Conservation (phyloP, 2,888 invertebrate genomes). For the Abrostola triplasia region DNA sequence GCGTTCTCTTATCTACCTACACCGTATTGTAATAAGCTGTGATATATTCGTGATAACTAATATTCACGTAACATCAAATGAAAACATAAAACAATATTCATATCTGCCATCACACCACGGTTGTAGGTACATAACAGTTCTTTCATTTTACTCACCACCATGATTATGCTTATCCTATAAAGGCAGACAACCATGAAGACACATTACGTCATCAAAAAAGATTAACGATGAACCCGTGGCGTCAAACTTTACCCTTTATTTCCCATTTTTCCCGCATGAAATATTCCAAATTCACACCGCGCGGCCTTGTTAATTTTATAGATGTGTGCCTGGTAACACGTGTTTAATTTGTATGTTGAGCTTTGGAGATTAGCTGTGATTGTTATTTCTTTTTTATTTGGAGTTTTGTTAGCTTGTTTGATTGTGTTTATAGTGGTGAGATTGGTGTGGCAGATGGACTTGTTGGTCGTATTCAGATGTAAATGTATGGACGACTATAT, state of each 20-base stretch:
- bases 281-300: conserved; percentile 25
- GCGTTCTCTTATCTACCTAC: too few species aligned
- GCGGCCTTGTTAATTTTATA: conserved; percentile 17
- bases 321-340: background rate
- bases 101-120: too few species aligned
- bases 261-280: conserved; percentile 46
- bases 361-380: conserved; percentile 2
- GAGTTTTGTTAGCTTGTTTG: background rate
- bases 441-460: background rate
- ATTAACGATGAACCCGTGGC: conserved; percentile 50
- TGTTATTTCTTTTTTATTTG: background rate
- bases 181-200: conserved; percentile 56
- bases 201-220: conserved; percentile 57
- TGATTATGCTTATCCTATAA: conserved; percentile 38
- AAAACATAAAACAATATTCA: too few species aligned
- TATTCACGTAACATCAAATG: too few species aligned
- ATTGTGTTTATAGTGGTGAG: background rate
- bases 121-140: background rate
- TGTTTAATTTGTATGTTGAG: background rate
- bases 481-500: too few species aligned
- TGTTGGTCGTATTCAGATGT: background rate
- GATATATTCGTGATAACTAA: too few species aligned
- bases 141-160: conserved; percentile 45
- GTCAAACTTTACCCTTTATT: conserved; percentile 56
- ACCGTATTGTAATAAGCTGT: too few species aligned